Percentiles rank a stretch among this genome's conserved stretches.
Evolutionary conservation across 2,113 vertebrate species (phyloP).

Genomic region (Corythornis vintsioides): DNA sequence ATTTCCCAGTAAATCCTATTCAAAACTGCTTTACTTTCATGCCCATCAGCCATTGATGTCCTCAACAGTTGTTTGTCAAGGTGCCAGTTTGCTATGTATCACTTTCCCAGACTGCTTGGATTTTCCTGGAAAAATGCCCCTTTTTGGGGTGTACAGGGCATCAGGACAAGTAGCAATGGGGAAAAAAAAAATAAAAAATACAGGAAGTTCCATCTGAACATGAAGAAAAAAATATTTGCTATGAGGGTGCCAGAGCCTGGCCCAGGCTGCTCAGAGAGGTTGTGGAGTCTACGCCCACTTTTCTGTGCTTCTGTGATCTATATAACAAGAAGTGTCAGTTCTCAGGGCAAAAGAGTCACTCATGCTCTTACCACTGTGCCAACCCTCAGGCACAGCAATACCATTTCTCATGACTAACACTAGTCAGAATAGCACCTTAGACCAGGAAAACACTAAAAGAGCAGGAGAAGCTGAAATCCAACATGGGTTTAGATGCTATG

Average conservation of each 20-base stretch:
- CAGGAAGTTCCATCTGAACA: background rate
- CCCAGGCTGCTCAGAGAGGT: background rate
- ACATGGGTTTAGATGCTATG: rapidly evolving
- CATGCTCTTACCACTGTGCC: rapidly evolving
- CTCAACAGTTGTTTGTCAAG: background rate
- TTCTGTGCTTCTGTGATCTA: background rate
- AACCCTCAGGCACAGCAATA: background rate
- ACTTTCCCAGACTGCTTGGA: background rate
- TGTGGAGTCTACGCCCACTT: background rate
- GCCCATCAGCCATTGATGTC: background rate
- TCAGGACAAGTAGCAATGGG: background rate
- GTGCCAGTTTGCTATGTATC: background rate
- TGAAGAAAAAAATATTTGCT: background rate
- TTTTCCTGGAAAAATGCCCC: background rate
- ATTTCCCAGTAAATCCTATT: background rate
- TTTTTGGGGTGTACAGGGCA: background rate
- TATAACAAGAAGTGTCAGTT: background rate
- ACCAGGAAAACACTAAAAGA: background rate
- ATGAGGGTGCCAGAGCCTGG: background rate
- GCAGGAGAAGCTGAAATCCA: background rate
- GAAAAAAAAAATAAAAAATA: background rate
- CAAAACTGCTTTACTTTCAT: background rate
- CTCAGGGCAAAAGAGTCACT: background rate
- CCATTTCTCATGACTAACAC: background rate
- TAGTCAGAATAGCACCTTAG: background rate